Percentiles rank a stretch among this genome's conserved stretches.
Evolutionary conservation across 1,140 invertebrate genomes (phyloP).

Genomic region (Trichomalopsis sarcophagae): DNA sequence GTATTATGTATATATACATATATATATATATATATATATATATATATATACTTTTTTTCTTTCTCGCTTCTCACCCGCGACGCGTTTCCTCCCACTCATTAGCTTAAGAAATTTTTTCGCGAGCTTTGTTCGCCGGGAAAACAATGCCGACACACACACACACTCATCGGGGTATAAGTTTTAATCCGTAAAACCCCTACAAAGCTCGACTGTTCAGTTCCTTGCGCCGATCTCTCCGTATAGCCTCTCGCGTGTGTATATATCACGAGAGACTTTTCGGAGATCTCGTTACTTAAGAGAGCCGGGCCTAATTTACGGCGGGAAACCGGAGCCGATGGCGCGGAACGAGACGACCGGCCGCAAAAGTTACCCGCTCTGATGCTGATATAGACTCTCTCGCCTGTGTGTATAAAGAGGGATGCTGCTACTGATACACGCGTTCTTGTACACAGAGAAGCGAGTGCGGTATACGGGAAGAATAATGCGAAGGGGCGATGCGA

Average conservation of each 20-base stretch:
- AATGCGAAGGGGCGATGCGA: not conserved
- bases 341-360: conserved; percentile 10
- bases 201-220: not conserved
- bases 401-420: not conserved
- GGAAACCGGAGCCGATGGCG: conserved; percentile 5
- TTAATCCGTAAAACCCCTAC: conserved; percentile 15
- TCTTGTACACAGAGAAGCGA: too few species aligned
- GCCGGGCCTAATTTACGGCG: conserved; percentile 22
- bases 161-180: not conserved
- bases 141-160: too few species aligned
- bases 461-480: not conserved
- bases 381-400: not conserved
- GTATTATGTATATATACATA: not conserved
- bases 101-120: conserved; percentile 29
- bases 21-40: not conserved
- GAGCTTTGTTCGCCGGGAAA: too few species aligned
- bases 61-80: not conserved
- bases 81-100: not conserved
- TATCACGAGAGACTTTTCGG: not conserved
- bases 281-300: conserved; percentile 41
- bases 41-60: not conserved
- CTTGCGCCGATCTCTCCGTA: not conserved
- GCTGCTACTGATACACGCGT: not conserved
- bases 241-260: not conserved
- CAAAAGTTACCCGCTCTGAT: not conserved